Conservation (phyloP, 2,113 vertebrate genomes). For the Pristiophorus japonicus region DNA sequence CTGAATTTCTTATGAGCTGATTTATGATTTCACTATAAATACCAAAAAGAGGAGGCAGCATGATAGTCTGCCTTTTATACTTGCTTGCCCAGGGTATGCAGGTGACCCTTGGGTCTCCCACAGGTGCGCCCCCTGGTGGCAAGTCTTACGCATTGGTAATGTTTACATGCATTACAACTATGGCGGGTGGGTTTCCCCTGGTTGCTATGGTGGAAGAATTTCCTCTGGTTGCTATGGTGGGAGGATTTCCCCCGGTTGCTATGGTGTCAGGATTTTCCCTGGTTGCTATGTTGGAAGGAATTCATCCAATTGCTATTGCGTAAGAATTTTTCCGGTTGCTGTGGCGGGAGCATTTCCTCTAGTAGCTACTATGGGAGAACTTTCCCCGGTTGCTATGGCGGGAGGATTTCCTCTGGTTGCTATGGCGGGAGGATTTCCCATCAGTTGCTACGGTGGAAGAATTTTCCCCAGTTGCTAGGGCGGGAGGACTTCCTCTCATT, state of each 20-base stretch:
- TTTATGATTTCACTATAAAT: background rate
- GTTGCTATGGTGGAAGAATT: too few relatives aligned
- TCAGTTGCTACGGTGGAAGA: too few relatives aligned
- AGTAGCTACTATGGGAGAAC: background rate
- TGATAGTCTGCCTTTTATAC: too few relatives aligned
- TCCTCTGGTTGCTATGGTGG: too few relatives aligned
- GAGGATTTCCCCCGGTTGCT: too few relatives aligned
- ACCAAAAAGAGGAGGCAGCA: too few relatives aligned
- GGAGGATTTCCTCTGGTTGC: background rate
- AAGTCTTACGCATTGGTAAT: too few relatives aligned
- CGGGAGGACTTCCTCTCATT: background rate
- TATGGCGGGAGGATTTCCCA: background rate
- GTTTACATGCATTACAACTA: too few relatives aligned
- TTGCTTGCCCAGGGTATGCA: too few relatives aligned
- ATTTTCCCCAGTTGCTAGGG: background rate
- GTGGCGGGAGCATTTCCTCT: background rate
- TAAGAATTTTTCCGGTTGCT: background rate
- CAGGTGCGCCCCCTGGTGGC: too few relatives aligned
- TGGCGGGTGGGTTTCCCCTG: too few relatives aligned
- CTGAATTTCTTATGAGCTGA: background rate
- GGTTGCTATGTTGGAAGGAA: background rate
- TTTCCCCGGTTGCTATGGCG: background rate
- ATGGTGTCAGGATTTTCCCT: background rate
- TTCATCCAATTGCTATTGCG: background rate
- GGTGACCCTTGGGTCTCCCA: too few relatives aligned